Evolutionary conservation across 1,140 invertebrate genomes (phyloP).

Genomic region (Drosophila sp.): DNA sequence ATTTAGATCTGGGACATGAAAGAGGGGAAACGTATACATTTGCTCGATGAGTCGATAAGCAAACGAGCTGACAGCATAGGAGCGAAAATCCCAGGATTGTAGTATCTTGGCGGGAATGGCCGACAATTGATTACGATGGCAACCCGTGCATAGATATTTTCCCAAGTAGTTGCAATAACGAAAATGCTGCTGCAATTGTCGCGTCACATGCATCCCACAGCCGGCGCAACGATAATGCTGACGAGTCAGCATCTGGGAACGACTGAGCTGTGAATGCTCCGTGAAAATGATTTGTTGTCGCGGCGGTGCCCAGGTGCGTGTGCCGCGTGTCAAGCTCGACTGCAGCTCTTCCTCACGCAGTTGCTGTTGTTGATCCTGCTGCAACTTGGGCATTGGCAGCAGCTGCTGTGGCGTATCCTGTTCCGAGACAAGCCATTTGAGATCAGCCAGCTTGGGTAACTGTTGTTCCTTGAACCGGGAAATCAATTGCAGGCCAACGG

Average conservation of each 20-base stretch:
- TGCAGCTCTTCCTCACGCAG: conserved; percentile 85
- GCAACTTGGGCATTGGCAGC: conserved; percentile 88
- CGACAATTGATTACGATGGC: conserved; percentile 91
- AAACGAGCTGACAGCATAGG: conserved; percentile 92
- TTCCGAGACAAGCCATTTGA: conserved; percentile 94
- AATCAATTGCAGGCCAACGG: conserved; percentile 91
- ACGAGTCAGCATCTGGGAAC: conserved; percentile 88
- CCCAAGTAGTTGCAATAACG: conserved; percentile 94
- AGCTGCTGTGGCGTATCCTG: conserved; percentile 91
- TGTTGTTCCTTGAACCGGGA: conserved; percentile 91
- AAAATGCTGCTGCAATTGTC: conserved; percentile 89
- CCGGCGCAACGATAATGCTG: conserved; percentile 94
- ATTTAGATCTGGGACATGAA: conserved; percentile 91
- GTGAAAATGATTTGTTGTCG: conserved; percentile 94
- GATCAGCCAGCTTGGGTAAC: conserved; percentile 90
- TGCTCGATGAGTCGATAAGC: conserved; percentile 91
- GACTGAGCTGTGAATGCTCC: conserved; percentile 88
- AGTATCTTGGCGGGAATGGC: conserved; percentile 92
- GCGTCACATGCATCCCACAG: conserved; percentile 92
- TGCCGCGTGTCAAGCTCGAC: conserved; percentile 88
- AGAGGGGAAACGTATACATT: conserved; percentile 92
- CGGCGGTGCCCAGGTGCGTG: conserved; percentile 93
- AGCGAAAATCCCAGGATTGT: conserved; percentile 86
- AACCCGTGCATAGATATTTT: conserved; percentile 95
- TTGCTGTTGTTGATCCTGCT: conserved; percentile 55